These are phyloP conservation scores for human (Homo sapiens) DNA, from an alignment of 2,113 vertebrate species.

Conservation along the genomic window DNA sequence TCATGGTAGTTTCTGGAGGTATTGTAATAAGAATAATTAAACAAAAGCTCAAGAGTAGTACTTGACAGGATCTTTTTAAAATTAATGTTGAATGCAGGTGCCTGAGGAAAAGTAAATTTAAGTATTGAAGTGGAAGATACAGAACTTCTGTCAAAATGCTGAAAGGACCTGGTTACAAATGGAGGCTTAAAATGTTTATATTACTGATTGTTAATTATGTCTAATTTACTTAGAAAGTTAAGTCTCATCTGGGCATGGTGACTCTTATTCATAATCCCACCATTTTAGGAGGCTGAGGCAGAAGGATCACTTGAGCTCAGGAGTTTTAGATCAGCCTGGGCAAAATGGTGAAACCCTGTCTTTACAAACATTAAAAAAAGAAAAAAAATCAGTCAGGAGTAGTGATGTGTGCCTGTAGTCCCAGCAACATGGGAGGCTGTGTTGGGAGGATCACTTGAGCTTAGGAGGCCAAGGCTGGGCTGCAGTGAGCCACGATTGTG, in stretches of 20 bases:
- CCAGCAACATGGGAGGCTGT: too few species aligned
- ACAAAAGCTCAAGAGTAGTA: background rate
- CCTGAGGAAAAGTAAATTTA: background rate
- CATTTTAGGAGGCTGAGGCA: too few species aligned
- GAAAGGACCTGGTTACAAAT: background rate
- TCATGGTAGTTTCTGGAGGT: background rate
- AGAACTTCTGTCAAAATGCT: background rate
- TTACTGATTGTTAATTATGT: background rate
- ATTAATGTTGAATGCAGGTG: background rate
- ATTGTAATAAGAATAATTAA: constrained; percentile 6
- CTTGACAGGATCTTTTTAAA: background rate
- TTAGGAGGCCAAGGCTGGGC: too few species aligned
- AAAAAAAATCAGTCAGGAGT: too few species aligned
- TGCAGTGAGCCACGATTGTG: too few species aligned
- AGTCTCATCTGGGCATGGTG: background rate
- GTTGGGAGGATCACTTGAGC: too few species aligned
- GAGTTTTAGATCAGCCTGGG: too few species aligned
- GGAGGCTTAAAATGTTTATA: background rate
- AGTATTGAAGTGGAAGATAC: background rate
- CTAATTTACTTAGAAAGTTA: background rate
- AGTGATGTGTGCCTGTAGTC: too few species aligned
- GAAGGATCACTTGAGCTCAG: too few species aligned
- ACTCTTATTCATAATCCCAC: too few species aligned
- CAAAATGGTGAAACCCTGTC: too few species aligned
- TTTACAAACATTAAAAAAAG: too few species aligned